These are phyloP conservation scores for Protodeltote pygarga DNA, from an alignment of 2,888 invertebrate species.

Conservation along the genomic window DNA sequence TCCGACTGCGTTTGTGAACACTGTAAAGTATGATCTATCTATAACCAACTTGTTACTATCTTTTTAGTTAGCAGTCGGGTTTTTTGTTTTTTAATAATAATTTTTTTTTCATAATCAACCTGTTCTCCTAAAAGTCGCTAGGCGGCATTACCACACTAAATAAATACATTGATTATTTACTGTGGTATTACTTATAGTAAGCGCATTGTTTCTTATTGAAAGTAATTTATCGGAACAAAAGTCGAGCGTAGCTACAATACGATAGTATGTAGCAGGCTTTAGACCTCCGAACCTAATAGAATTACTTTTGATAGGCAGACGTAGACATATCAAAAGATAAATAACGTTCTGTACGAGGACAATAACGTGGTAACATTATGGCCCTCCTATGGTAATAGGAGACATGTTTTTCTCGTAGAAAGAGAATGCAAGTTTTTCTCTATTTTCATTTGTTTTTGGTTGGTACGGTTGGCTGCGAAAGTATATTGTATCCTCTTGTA, in stretches of 20 bases:
- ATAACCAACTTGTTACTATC: too few species aligned
- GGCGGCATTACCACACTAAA: neutral
- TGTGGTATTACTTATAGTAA: neutral
- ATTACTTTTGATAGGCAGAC: conserved; percentile 31
- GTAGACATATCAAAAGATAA: conserved; percentile 16
- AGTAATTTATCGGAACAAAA: conserved; percentile 7
- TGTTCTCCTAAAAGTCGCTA: neutral
- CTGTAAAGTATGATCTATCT: too few species aligned
- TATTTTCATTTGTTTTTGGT: too few species aligned
- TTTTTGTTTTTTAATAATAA: too few species aligned
- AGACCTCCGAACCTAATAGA: conserved; percentile 24
- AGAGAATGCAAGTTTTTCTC: too few species aligned
- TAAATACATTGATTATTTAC: neutral
- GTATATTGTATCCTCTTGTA: too few species aligned
- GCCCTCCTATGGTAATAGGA: too few species aligned
- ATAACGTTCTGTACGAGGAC: conserved; percentile 4
- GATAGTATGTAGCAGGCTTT: conserved; percentile 1
- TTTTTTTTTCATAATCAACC: neutral
- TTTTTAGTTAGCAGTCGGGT: too few species aligned
- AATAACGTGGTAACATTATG: neutral
- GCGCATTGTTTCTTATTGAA: conserved; percentile 1
- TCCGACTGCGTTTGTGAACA: too few species aligned
- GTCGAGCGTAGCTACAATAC: neutral
- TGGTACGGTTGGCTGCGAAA: too few species aligned
- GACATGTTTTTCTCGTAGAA: too few species aligned